A percentile compares a stretch with the other conserved stretches of the same genome.
Evolutionary conservation across 1,140 invertebrate genomes (phyloP).

Genomic region (Diachasma alloeum): DNA sequence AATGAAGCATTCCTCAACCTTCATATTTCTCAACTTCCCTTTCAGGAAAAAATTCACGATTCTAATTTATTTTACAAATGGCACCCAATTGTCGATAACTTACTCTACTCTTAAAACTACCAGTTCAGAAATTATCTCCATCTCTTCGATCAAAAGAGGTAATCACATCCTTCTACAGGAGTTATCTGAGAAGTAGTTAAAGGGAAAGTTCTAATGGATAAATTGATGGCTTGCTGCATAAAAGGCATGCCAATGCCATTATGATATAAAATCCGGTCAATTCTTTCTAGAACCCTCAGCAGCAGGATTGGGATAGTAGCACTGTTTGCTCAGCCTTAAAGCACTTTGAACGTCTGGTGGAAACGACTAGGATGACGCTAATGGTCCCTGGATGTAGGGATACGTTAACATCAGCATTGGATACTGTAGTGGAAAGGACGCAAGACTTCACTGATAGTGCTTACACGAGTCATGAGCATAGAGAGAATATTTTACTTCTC

Average conservation of each 20-base stretch:
- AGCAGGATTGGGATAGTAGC: conserved; percentile 74
- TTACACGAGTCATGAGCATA: conserved; percentile 96
- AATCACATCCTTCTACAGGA: not conserved
- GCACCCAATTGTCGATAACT: too few species aligned
- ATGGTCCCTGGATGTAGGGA: conserved; percentile 72
- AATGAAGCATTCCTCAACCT: too few species aligned
- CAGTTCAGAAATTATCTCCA: too few species aligned
- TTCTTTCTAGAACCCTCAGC: conserved; percentile 53
- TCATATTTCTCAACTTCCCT: too few species aligned
- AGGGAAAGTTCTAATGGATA: not conserved
- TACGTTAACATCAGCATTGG: conserved; percentile 83
- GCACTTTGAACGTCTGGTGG: conserved; percentile 84
- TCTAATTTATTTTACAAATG: too few species aligned
- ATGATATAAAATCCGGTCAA: not conserved
- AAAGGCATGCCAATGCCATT: not conserved
- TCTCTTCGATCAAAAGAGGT: too few species aligned
- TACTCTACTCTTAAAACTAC: too few species aligned
- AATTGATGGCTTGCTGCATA: not conserved
- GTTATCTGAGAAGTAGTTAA: not conserved
- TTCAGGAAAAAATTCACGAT: too few species aligned
- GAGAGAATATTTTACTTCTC: conserved; percentile 92
- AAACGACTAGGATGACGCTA: conserved; percentile 78
- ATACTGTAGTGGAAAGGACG: conserved; percentile 91
- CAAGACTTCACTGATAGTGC: conserved; percentile 99
- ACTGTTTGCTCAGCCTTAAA: conserved; percentile 83